phyloP scores from a whole-genome alignment of 2,113 vertebrate species.

The Phaethon lepturus region DNA sequence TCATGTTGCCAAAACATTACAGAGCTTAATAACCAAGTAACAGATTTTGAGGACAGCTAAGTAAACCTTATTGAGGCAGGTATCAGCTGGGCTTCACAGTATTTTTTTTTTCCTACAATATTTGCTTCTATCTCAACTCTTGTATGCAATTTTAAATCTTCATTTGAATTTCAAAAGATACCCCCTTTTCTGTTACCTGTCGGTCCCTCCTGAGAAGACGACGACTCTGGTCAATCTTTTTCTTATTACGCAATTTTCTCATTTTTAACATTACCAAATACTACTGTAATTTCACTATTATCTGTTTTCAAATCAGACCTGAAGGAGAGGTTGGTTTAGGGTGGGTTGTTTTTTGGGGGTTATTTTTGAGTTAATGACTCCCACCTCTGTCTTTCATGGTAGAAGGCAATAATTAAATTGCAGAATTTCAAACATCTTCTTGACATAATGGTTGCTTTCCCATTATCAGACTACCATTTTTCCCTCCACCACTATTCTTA shows the following conservation, averaged over 20 bases:
- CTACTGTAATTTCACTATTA: neutral
- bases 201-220: neutral
- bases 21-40: neutral
- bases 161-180: neutral
- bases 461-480: neutral
- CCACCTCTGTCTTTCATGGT: neutral
- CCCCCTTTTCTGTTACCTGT: neutral
- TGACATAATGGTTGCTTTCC: neutral
- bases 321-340: neutral
- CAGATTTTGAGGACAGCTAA: neutral
- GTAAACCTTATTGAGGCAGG: neutral
- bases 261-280: neutral
- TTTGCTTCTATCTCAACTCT: neutral
- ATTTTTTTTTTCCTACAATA: neutral
- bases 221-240: neutral
- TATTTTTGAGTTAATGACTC: conserved; percentile 24
- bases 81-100: neutral
- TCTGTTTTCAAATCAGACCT: neutral
- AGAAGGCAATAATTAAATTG: conserved; percentile 49
- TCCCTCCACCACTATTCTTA: neutral
- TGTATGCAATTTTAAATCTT: neutral
- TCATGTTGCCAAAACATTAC: neutral
- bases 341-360: neutral
- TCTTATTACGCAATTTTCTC: neutral
- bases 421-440: conserved; percentile 5